Conservation (phyloP, 1,140 invertebrate genomes). For the Diabrotica virgifera region DNA sequence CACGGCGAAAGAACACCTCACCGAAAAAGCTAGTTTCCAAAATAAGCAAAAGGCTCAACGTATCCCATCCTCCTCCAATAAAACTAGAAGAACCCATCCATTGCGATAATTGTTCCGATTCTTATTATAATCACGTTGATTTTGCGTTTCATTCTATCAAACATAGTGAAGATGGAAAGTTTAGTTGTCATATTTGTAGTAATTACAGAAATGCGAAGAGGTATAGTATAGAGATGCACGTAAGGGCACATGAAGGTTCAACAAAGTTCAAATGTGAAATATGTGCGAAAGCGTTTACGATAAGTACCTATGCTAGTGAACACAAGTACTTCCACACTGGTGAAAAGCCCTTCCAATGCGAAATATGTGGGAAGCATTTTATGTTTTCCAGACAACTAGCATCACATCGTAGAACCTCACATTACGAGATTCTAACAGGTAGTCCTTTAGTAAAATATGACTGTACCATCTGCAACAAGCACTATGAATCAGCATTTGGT, state of each 20-base stretch:
- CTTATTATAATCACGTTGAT: conserved; percentile 36
- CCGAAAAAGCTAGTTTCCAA: not conserved
- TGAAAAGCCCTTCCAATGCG: conserved; percentile 60
- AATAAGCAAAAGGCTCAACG: conserved; percentile 28
- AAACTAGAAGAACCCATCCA: conserved; percentile 45
- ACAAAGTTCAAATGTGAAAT: conserved; percentile 53
- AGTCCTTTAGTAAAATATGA: conserved; percentile 30
- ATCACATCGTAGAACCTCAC: conserved; percentile 42
- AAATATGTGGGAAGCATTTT: conserved; percentile 57
- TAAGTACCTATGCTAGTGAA: conserved; percentile 49
- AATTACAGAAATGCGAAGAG: conserved; percentile 48
- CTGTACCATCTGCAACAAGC: conserved; percentile 42
- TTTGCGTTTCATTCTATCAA: conserved; percentile 40
- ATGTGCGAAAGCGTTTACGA: conserved; percentile 53
- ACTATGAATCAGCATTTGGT: conserved; percentile 30
- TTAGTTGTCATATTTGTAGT: conserved; percentile 47
- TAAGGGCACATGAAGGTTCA: conserved; percentile 45
- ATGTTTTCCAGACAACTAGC: conserved; percentile 43
- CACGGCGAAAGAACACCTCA: conserved; percentile 11
- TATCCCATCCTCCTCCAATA: conserved; percentile 51
- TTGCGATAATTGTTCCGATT: conserved; percentile 39
- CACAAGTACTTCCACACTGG: conserved; percentile 54
- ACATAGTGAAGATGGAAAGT: conserved; percentile 42
- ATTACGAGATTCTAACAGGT: conserved; percentile 33
- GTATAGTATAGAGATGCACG: conserved; percentile 47